Evolutionary conservation across 2,797 vertebrate genomes (phyloP).

Genomic region (Peromyscus attwateri): DNA sequence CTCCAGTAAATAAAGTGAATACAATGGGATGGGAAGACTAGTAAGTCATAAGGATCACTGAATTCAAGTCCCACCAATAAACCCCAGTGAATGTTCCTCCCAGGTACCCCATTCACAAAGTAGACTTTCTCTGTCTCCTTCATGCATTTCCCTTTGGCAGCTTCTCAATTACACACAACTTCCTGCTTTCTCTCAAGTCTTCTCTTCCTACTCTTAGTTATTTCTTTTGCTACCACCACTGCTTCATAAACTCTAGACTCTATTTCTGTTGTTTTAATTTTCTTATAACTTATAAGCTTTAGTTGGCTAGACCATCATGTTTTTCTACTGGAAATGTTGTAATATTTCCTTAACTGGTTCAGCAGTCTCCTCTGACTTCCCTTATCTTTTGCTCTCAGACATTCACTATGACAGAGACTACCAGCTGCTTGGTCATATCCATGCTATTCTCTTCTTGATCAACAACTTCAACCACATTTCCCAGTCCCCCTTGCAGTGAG

Average conservation of each 20-base stretch:
- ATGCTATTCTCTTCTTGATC: neutral
- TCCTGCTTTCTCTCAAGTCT: neutral
- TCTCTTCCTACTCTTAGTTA: neutral
- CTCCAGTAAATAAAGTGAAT: neutral
- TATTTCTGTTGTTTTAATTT: neutral
- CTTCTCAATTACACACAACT: neutral
- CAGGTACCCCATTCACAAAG: neutral
- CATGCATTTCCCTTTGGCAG: neutral
- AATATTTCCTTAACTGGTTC: neutral
- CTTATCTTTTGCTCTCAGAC: neutral
- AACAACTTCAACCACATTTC: neutral
- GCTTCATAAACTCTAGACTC: neutral
- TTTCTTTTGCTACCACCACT: neutral
- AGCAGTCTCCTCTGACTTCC: neutral
- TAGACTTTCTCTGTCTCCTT: neutral
- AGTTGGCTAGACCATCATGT: neutral
- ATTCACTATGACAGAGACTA: neutral
- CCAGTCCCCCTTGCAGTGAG: neutral
- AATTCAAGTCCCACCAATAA: neutral
- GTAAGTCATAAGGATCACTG: neutral
- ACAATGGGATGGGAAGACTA: neutral
- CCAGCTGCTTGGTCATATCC: neutral
- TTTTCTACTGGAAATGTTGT: conserved; percentile 2
- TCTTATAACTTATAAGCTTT: neutral
- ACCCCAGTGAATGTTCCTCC: neutral